Conservation (phyloP, 2,797 vertebrate genomes). For the Coccyzus lansbergi region DNA sequence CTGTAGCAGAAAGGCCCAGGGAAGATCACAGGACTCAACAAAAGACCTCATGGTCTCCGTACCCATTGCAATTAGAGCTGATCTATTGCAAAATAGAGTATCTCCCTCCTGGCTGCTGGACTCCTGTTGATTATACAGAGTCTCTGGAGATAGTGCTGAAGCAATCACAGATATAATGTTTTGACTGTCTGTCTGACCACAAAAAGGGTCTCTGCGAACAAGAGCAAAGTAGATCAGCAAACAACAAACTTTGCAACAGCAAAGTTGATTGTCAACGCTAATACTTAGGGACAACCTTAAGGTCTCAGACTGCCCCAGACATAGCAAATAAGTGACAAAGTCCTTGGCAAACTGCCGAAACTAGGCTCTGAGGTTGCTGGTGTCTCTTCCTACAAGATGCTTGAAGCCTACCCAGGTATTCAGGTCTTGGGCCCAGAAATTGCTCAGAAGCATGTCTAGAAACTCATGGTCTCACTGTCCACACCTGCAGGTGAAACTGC, state of each 20-base stretch:
- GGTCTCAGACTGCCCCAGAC: background rate
- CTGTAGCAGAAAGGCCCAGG: background rate
- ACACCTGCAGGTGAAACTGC: background rate
- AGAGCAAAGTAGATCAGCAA: background rate
- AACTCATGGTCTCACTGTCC: rapidly evolving
- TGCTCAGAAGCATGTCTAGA: background rate
- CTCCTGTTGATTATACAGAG: background rate
- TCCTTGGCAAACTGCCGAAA: background rate
- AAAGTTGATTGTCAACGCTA: background rate
- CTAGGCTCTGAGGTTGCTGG: background rate
- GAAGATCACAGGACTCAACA: background rate
- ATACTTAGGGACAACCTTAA: background rate
- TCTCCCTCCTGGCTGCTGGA: background rate
- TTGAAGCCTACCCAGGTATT: background rate
- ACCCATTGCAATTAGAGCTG: background rate
- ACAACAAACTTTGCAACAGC: too few species aligned
- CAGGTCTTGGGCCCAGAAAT: background rate
- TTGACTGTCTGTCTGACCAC: constrained; percentile 3
- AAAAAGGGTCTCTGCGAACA: background rate
- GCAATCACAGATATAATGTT: constrained; percentile 31
- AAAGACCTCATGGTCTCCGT: background rate
- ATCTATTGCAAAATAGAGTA: constrained; percentile 28
- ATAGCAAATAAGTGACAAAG: background rate
- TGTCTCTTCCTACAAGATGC: background rate
- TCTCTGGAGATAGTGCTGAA: constrained; percentile 10